phyloP scores from a whole-genome alignment of 2,113 vertebrate species.

The Anhinga anhinga region DNA sequence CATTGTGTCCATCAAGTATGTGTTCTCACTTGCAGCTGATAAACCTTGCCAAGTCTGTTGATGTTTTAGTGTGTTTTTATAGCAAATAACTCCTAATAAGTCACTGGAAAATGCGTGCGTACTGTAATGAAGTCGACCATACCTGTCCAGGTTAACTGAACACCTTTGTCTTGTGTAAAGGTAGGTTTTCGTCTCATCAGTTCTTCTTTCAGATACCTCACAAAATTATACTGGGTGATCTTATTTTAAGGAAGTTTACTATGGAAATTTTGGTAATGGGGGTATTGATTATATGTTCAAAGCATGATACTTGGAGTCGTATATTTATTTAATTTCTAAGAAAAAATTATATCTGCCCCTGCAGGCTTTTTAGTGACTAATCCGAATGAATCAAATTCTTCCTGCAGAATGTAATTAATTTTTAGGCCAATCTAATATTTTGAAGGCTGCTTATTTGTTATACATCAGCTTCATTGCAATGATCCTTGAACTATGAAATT shows the following conservation, averaged over 20 bases:
- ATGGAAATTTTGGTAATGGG: constrained; percentile 54
- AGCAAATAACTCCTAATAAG: neutral
- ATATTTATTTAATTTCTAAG: constrained; percentile 46
- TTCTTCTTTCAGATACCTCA: neutral
- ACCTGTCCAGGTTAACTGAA: neutral
- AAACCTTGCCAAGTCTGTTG: neutral
- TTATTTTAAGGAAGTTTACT: constrained; percentile 40
- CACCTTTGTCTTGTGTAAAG: neutral
- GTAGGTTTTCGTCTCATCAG: neutral
- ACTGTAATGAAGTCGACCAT: neutral
- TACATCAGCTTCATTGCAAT: neutral
- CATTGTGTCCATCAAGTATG: neutral
- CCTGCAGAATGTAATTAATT: constrained; percentile 65
- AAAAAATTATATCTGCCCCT: constrained; percentile 11
- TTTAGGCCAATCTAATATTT: constrained; percentile 33
- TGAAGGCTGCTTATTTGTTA: neutral
- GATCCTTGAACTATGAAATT: neutral
- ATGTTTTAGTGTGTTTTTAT: neutral
- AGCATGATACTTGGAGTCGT: constrained; percentile 30
- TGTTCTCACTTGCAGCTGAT: neutral
- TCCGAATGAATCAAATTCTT: constrained; percentile 39
- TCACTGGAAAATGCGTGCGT: neutral
- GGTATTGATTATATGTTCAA: constrained; percentile 59
- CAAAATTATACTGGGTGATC: constrained; percentile 30
- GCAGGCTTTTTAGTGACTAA: constrained; percentile 14